A percentile compares a stretch with the other conserved stretches of the same genome.
Evolutionary conservation across 2,888 invertebrate species (phyloP).

Genomic region (Ophion slaviceki): DNA sequence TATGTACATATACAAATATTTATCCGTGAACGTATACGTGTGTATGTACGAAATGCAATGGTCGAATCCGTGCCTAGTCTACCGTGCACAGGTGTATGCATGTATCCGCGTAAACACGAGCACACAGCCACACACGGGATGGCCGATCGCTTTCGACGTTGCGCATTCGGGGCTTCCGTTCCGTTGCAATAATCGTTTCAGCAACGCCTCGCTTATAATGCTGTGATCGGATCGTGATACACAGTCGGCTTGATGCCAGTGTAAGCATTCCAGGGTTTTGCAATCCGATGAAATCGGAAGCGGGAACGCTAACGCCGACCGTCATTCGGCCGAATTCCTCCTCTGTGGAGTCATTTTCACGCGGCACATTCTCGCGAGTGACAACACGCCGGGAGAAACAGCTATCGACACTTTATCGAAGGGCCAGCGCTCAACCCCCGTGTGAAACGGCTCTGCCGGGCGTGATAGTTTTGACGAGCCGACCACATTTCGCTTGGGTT

Average conservation of each 20-base stretch:
- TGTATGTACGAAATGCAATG: conserved; percentile 32
- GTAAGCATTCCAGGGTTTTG: conserved; percentile 62
- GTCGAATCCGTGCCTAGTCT: conserved; percentile 25
- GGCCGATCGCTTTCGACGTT: conserved; percentile 51
- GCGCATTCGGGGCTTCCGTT: conserved; percentile 60
- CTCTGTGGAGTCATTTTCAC: conserved; percentile 15
- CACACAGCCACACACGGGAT: conserved; percentile 1
- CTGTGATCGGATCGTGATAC: conserved; percentile 79
- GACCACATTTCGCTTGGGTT: conserved; percentile 38
- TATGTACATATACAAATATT: not conserved
- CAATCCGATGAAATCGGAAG: conserved; percentile 50
- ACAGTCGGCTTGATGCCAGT: conserved; percentile 76
- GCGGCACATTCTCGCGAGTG: not conserved
- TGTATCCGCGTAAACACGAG: conserved; percentile 12
- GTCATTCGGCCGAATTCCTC: conserved; percentile 51
- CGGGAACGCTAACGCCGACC: conserved; percentile 57
- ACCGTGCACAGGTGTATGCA: not conserved
- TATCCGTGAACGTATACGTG: not conserved
- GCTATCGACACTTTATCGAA: conserved; percentile 74
- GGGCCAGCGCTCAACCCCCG: conserved; percentile 72
- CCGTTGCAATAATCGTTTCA: conserved; percentile 81
- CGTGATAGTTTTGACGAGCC: conserved; percentile 53
- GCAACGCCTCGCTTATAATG: conserved; percentile 82
- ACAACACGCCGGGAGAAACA: conserved; percentile 31
- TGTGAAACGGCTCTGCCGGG: conserved; percentile 68